Percentiles rank a stretch among this genome's conserved stretches.
These are phyloP conservation scores for Cossypha heuglini DNA, from an alignment of 2,797 vertebrate species.

Conservation along the genomic window DNA sequence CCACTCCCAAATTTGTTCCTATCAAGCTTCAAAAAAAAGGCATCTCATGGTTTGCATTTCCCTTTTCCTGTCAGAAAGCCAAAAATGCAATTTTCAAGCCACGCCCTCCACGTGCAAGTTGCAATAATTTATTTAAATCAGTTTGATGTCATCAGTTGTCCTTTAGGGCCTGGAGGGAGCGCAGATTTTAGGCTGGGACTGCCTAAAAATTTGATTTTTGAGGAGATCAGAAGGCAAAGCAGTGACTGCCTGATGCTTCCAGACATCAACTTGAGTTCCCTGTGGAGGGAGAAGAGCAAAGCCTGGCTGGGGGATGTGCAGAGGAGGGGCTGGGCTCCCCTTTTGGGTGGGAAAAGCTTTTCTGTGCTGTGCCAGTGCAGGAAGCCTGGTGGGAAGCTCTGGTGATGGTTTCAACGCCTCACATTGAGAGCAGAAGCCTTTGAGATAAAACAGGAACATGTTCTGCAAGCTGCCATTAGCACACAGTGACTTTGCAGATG, in stretches of 20 bases:
- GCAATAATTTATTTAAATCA: not conserved
- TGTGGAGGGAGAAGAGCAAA: fast-evolving
- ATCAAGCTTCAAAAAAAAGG: not conserved
- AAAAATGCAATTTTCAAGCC: not conserved
- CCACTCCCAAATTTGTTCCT: not conserved
- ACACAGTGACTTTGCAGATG: not conserved
- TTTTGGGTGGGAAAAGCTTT: not conserved
- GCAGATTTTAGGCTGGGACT: not conserved
- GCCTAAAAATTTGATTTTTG: not conserved
- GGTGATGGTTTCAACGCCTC: not conserved
- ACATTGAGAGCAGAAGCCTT: not conserved
- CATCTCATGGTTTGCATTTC: not conserved
- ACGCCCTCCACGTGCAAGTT: fast-evolving
- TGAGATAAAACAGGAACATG: not conserved
- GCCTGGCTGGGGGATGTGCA: not conserved
- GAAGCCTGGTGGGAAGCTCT: not conserved
- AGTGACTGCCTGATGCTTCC: fast-evolving
- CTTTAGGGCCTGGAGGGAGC: not conserved
- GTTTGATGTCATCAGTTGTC: not conserved
- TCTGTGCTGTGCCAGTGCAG: not conserved
- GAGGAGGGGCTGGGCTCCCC: not conserved
- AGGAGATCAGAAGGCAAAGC: not conserved
- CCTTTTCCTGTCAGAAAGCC: not conserved
- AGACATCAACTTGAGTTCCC: fast-evolving
- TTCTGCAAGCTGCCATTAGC: not conserved